These are phyloP conservation scores for Catharus minimus DNA, from an alignment of 2,113 vertebrate genomes.

Conservation along the genomic window DNA sequence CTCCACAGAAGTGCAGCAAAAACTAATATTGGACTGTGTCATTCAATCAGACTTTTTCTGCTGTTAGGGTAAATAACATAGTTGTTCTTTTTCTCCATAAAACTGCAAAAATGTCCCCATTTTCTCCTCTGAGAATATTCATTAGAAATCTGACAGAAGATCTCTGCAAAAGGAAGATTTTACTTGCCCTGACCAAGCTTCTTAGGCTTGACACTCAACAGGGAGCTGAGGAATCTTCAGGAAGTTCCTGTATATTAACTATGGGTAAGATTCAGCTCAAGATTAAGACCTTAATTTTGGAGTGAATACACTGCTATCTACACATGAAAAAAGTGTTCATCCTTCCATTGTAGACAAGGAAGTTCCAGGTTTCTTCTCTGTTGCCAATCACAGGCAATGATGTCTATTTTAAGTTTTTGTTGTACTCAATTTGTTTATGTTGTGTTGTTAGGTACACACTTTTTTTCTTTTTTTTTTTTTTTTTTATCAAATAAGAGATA, in stretches of 20 bases:
- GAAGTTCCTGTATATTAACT: background rate
- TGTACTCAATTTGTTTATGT: accelerated
- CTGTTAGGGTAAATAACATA: background rate
- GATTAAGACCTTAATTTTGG: background rate
- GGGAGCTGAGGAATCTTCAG: background rate
- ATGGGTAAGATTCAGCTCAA: background rate
- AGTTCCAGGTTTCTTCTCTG: background rate
- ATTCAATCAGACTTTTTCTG: background rate
- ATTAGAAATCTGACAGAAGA: background rate
- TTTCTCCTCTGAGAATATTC: background rate
- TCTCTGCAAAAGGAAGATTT: background rate
- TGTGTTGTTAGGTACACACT: background rate
- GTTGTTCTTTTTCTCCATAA: background rate
- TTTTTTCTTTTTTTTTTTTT: background rate
- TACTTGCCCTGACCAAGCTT: background rate
- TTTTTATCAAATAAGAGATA: background rate
- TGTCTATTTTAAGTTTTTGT: background rate
- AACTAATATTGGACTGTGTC: background rate
- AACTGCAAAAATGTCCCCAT: background rate
- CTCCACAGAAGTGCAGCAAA: background rate
- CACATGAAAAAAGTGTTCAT: background rate
- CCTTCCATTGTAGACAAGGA: background rate
- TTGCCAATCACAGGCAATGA: background rate
- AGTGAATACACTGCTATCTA: background rate
- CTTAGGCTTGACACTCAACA: background rate